These are phyloP conservation scores for Dryoscopus gambensis DNA, from an alignment of 2,113 vertebrate genomes.

Conservation along the genomic window DNA sequence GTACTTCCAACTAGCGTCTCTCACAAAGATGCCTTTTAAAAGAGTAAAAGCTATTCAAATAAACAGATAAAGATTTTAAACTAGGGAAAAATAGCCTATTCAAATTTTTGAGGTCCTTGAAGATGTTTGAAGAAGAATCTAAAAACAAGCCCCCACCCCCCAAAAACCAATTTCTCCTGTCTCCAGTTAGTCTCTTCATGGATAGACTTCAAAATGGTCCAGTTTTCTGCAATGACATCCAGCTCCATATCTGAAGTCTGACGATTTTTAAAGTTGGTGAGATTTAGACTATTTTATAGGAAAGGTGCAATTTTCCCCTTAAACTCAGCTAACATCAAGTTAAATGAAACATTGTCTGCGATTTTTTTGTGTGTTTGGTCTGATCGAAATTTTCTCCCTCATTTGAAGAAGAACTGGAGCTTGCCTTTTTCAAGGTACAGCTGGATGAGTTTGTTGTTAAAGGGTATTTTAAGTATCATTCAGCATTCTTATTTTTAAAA, in stretches of 20 bases:
- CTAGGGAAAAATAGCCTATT: accelerated
- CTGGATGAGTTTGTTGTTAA: neutral
- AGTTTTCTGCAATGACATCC: neutral
- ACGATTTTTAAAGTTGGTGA: neutral
- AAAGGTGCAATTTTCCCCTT: neutral
- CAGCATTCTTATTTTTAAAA: neutral
- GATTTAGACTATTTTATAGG: neutral
- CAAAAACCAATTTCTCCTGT: neutral
- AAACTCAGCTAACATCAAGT: neutral
- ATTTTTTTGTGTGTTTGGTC: neutral
- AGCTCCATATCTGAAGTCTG: neutral
- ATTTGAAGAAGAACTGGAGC: neutral
- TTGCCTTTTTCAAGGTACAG: neutral
- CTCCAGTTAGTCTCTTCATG: neutral
- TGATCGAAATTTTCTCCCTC: neutral
- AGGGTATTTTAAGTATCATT: neutral
- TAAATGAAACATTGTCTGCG: neutral
- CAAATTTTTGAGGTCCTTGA: neutral
- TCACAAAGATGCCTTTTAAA: neutral
- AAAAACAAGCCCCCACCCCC: neutral
- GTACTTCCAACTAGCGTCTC: neutral
- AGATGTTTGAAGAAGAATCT: neutral
- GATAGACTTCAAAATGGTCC: neutral
- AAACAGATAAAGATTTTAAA: neutral
- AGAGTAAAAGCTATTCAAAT: neutral